These are phyloP conservation scores for Phrixothrix hirtus DNA, from an alignment of 2,888 invertebrate genomes.

Conservation along the genomic window DNA sequence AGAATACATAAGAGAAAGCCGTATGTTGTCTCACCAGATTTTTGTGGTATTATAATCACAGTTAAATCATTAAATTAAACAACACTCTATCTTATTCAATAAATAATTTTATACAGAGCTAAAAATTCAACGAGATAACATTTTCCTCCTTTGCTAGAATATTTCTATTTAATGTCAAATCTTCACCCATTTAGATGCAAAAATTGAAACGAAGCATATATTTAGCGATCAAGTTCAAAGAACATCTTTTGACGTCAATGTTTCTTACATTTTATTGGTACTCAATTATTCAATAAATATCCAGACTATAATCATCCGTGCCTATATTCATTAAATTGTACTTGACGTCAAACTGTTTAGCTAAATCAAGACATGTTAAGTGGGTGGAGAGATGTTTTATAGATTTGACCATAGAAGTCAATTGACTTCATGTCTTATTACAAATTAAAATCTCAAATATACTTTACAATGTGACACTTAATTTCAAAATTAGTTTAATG, in stretches of 20 bases:
- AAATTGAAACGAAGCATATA: too few relatives aligned
- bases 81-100: too few relatives aligned
- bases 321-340: conserved; percentile 16
- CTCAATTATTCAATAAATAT: conserved; percentile 33
- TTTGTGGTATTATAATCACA: too few relatives aligned
- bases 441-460: conserved; percentile 17
- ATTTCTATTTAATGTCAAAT: too few relatives aligned
- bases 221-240: conserved; percentile 31
- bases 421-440: conserved; percentile 27
- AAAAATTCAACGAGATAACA: too few relatives aligned
- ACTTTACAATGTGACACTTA: background rate
- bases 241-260: conserved; percentile 36
- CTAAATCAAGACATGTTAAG: conserved; percentile 30
- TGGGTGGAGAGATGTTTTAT: conserved; percentile 36
- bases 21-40: too few relatives aligned
- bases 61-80: too few relatives aligned
- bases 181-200: too few relatives aligned
- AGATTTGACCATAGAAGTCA: conserved; percentile 35
- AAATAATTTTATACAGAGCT: too few relatives aligned
- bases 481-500: too few relatives aligned
- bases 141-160: too few relatives aligned
- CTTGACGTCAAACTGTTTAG: conserved; percentile 18
- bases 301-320: conserved; percentile 30
- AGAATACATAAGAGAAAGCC: too few relatives aligned
- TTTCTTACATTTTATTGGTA: conserved; percentile 33